Evolutionary conservation across 2,888 invertebrate genomes (phyloP).

Genomic region (Hyposoter dolosus): DNA sequence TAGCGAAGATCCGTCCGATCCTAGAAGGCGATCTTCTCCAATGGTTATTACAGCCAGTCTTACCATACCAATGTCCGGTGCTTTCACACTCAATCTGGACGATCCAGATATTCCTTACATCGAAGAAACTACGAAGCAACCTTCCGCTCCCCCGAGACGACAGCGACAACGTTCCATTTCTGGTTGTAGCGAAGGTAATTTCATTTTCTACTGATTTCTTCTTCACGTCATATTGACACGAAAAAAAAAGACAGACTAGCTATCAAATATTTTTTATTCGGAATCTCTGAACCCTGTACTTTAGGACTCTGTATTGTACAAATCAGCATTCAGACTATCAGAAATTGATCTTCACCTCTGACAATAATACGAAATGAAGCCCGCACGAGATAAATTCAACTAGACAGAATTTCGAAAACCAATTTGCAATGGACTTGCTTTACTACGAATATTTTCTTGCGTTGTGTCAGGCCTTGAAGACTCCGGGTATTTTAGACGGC

Average conservation of each 20-base stretch:
- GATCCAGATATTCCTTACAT: constrained; percentile 90
- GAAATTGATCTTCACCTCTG: background rate
- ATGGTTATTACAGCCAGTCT: constrained; percentile 92
- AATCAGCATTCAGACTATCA: background rate
- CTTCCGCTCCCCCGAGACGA: constrained; percentile 85
- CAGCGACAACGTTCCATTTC: constrained; percentile 83
- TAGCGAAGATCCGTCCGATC: constrained; percentile 82
- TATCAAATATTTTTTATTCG: background rate
- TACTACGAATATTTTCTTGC: background rate
- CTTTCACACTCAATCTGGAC: constrained; percentile 87
- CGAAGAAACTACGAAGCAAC: constrained; percentile 86
- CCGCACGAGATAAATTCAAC: background rate
- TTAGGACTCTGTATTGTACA: no score
- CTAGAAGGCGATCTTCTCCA: constrained; percentile 87
- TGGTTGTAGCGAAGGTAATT: constrained; percentile 81
- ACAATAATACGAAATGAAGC: no score
- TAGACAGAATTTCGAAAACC: background rate
- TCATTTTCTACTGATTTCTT: background rate
- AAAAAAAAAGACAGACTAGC: background rate
- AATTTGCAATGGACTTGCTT: background rate
- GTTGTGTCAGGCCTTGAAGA: background rate
- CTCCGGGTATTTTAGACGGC: background rate
- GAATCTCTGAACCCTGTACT: background rate
- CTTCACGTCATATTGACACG: background rate
- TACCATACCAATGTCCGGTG: constrained; percentile 89